Conservation (phyloP, 2,888 invertebrate genomes). For the Cataglyphis livida region DNA sequence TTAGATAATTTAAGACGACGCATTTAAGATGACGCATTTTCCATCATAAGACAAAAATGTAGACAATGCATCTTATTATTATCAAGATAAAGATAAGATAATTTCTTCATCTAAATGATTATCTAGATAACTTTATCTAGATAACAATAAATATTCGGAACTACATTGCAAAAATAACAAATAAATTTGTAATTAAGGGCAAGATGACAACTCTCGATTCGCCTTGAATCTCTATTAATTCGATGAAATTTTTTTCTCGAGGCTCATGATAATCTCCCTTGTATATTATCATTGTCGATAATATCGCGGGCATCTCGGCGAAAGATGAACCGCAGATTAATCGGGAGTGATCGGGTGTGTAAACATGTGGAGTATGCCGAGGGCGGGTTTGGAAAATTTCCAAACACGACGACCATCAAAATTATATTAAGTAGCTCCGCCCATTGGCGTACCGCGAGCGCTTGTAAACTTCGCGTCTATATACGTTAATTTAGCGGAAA, state of each 20-base stretch:
- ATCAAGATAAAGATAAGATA: too few species aligned
- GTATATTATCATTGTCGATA: background rate
- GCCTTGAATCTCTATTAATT: background rate
- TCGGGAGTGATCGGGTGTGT: background rate
- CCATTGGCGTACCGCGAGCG: background rate
- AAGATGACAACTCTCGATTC: background rate
- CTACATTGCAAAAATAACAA: too few species aligned
- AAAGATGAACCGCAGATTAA: slow-evolving; percentile 5
- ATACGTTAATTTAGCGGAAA: background rate
- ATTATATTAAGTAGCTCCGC: slow-evolving; percentile 39
- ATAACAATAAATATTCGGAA: too few species aligned
- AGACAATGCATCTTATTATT: too few species aligned
- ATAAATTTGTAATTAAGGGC: background rate
- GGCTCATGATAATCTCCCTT: background rate
- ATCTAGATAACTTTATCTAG: too few species aligned
- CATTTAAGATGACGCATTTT: too few species aligned
- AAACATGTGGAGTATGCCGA: background rate
- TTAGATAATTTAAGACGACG: too few species aligned
- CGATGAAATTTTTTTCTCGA: background rate
- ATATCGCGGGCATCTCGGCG: background rate
- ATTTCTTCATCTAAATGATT: too few species aligned
- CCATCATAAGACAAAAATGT: too few species aligned
- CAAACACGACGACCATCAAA: slow-evolving; percentile 37
- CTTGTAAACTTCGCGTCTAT: background rate
- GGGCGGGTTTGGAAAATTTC: slow-evolving; percentile 45